Conservation (phyloP, 2,113 vertebrate genomes). For the Nyctereutes procyonoides region DNA sequence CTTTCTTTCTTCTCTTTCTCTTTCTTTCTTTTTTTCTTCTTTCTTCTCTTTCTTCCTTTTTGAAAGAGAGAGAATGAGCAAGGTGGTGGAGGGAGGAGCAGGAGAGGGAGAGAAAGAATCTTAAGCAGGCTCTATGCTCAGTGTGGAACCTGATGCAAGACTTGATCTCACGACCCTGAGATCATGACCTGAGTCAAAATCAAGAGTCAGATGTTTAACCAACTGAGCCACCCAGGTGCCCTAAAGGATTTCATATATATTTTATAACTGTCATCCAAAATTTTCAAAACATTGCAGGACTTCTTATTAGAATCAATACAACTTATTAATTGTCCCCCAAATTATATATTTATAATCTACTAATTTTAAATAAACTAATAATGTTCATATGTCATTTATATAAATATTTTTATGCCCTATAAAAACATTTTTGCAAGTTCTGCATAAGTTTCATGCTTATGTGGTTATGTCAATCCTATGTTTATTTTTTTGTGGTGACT, state of each 20-base stretch:
- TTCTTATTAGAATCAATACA: background rate
- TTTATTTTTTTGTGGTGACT: background rate
- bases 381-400: background rate
- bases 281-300: background rate
- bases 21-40: no score
- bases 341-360: background rate
- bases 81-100: no score
- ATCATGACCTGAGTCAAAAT: no score
- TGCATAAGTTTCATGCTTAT: background rate
- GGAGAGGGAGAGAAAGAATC: no score
- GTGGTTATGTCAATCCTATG: background rate
- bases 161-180: no score
- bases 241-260: background rate
- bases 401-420: background rate
- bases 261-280: background rate
- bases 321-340: background rate
- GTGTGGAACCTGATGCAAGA: no score
- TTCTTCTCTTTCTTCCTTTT: no score
- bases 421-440: background rate
- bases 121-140: no score
- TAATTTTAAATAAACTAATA: background rate
- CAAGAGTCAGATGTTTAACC: no score
- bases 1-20: no score
- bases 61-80: no score
- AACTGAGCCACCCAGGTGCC: no score